Base-by-base conservation (phyloP, 2,113 vertebrate species). In the Corydoras sp. region DNA sequence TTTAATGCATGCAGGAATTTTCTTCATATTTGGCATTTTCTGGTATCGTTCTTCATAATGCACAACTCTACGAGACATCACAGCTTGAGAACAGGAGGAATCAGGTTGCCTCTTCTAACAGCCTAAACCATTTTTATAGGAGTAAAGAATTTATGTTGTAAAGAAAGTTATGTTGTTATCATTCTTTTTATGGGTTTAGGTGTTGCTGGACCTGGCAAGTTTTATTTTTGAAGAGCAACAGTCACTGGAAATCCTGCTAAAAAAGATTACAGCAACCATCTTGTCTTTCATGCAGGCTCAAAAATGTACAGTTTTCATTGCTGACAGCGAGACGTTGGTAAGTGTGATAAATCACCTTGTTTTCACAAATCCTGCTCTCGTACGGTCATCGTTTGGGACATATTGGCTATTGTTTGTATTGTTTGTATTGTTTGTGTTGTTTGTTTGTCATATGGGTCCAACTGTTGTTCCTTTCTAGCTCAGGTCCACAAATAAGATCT, bases 201-300 rank as follows among this genome's bases (percentile, higher is more conserved):
- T 98, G 76, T 89, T 99, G 70, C 84, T 98, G 75, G 94, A 99
- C 77, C 88, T 99, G 81, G 95, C 97, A 73, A 98, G 93, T 80
- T 86, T 99, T 72, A 97, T 98, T 80, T 98, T 98, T 72, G 96
- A 99, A 83, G 95, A 99, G 82, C 97, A 99, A 61, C 96, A 96
- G 75, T 94, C 93, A 53, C 76, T 99, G 82, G 95, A 98, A 81
- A 92, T 97, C 12, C 89, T 98, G 61, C 85, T 99, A 83, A 94
- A 92, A 86, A 98, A 95, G 86, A 97, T 98, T 24, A 92, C 94
- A 24, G 95, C 92, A 68, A 98, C 93, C 5, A 98, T 99, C 81
- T 89, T 98, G 81, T 96, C 96, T 54, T 98, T 99, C 83, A 97
- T 99, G 95, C 95, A 96, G 81, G 93, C 95, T 64, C 93, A 96